Evolutionary conservation across 2,113 vertebrate species (phyloP).

Genomic region (Larimichthys crocea): DNA sequence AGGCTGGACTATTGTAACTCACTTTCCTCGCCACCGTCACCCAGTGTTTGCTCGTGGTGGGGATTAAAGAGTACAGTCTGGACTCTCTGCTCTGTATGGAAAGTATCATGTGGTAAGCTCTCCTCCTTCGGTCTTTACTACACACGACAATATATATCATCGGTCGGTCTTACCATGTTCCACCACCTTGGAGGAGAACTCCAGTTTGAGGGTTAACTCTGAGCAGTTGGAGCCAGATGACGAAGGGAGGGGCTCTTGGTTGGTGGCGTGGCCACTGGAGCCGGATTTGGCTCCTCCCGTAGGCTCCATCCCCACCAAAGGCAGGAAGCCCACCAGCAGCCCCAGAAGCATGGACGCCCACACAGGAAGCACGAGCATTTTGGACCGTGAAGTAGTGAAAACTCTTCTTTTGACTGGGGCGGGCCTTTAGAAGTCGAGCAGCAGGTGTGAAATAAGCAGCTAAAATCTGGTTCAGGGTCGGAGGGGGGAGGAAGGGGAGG

Average conservation of each 20-base stretch:
- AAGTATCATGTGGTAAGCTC: too few relatives aligned
- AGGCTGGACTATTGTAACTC: too few relatives aligned
- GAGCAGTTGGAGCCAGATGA: slow-evolving; percentile 88
- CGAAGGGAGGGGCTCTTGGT: slow-evolving; percentile 60
- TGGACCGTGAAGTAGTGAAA: slow-evolving; percentile 11
- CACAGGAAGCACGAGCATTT: slow-evolving; percentile 71
- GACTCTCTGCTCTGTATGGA: too few relatives aligned
- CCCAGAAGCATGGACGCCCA: slow-evolving; percentile 87
- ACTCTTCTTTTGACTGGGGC: slow-evolving; percentile 47
- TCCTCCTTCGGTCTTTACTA: too few relatives aligned
- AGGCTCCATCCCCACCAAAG: slow-evolving; percentile 84
- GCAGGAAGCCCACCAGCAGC: slow-evolving; percentile 87
- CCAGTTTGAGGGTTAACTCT: slow-evolving; percentile 90
- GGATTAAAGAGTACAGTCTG: too few relatives aligned
- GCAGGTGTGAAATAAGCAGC: slow-evolving; percentile 28
- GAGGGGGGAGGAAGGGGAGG: slow-evolving; percentile 49
- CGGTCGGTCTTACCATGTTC: slow-evolving; percentile 89
- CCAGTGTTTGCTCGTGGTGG: too few relatives aligned
- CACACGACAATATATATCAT: too few relatives aligned
- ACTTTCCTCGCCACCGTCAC: too few relatives aligned
- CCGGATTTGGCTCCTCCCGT: slow-evolving; percentile 71
- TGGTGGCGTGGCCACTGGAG: slow-evolving; percentile 24
- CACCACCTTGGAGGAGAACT: slow-evolving; percentile 93
- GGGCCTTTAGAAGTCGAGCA: slow-evolving; percentile 53
- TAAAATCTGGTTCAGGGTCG: slow-evolving; percentile 40